Evolutionary conservation across 2,888 invertebrate species (phyloP), one percentile per base, ranked within the genome.

Genomic region (Caenorhabditis panamensis): DNA sequence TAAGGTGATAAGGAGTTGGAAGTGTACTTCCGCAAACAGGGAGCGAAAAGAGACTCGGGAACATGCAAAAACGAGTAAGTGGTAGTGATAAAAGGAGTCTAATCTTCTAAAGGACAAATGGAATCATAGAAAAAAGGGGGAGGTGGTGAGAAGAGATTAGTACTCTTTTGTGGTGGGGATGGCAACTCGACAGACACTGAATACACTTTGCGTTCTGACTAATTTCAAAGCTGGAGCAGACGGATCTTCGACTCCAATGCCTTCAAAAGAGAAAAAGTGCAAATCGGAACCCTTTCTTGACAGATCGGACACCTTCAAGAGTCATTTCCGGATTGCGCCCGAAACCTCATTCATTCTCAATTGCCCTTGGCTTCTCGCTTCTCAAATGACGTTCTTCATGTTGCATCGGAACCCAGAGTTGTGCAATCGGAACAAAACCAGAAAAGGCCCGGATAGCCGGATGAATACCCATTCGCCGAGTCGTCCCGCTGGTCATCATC

Each of bases 71-170:
- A 69, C 41, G 59, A 37, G 37, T 47, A 31, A n/a, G 6, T 5
- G 36, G 31, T 20, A 58, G 31, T 37, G 26, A 44, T 2, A 47
- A 47, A 11, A 47, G 3, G 47, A 41, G 49, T 49, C 47, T 56
- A 68, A 58, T 58, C 67, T 68, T 47, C 16, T 44, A 13, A 2
- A 16, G 49, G 24, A 49, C 67, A 47, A 24, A 68, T 58, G 67
- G 67, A 56, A 22, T 13, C 22, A 58, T 4, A 31, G 31, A 31
- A 9, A 31, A 31, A 9, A 68, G 22, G 1, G 18, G 28, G 13
- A 28, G 44, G 44, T 26, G 26, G 47, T 18, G 47, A 53, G 22
- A 44, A 16, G 44, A 53, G 41, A 69, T 47, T 62, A 68, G 44
- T 20, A 53, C 54, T 28, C 18, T 31, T 56, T 56, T 56, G 22